Evolutionary conservation across 2,797 vertebrate species (phyloP).

Genomic region (Denticeps clupeoides): DNA sequence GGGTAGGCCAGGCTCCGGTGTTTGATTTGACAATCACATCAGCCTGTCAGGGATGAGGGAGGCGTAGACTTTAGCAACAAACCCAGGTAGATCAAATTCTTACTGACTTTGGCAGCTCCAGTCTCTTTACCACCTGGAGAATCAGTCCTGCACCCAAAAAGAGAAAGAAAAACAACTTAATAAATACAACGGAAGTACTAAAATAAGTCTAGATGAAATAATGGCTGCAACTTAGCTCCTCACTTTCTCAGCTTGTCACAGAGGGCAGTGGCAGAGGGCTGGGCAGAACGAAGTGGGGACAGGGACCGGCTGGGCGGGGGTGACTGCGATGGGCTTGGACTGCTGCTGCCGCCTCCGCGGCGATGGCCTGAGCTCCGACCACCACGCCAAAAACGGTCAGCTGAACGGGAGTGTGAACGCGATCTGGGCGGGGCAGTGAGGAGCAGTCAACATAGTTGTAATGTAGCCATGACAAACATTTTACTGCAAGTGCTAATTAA

Average conservation of each 20-base stretch:
- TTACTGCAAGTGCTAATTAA: too few species aligned
- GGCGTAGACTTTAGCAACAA: conserved; percentile 77
- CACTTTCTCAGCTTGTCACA: conserved; percentile 94
- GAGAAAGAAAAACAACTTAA: background rate
- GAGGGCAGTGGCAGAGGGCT: conserved; percentile 54
- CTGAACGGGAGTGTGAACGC: conserved; percentile 72
- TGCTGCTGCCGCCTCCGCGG: conserved; percentile 64
- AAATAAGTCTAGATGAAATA: background rate
- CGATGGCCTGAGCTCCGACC: conserved; percentile 53
- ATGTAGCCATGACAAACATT: too few species aligned
- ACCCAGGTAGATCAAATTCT: conserved; percentile 87
- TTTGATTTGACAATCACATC: conserved; percentile 61
- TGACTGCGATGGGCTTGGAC: conserved; percentile 61
- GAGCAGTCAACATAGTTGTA: background rate
- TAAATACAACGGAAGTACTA: background rate
- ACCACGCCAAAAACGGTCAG: conserved; percentile 57
- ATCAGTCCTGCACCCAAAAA: conserved; percentile 62
- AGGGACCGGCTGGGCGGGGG: conserved; percentile 57
- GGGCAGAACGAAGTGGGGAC: conserved; percentile 62
- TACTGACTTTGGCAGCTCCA: conserved; percentile 99
- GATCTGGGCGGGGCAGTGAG: conserved; percentile 21
- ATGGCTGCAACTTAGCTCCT: conserved; percentile 23
- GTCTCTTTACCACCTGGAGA: conserved; percentile 92
- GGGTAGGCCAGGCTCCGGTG: conserved; percentile 36
- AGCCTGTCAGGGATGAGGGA: conserved; percentile 72